Evolutionary conservation across 2,888 invertebrate species (phyloP).

Genomic region (Hirudinaria manillensis): DNA sequence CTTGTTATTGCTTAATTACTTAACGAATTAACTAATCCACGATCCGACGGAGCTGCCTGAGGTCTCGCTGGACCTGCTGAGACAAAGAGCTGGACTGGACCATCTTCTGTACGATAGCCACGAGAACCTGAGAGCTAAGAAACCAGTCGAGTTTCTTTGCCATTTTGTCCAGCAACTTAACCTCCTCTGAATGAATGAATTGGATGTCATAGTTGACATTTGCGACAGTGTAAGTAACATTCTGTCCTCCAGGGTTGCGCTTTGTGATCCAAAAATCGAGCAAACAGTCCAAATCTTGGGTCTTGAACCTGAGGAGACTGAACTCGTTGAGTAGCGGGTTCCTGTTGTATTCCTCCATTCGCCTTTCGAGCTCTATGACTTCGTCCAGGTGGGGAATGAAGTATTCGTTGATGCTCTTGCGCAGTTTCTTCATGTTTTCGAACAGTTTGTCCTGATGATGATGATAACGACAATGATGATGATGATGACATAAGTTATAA

Average conservation of each 20-base stretch:
- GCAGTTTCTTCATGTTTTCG: conserved; percentile 8
- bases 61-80: too few species aligned
- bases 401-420: background rate
- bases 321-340: too few species aligned
- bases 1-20: too few species aligned
- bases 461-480: background rate
- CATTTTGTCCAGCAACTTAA: background rate
- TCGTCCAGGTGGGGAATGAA: conserved; percentile 5
- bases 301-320: background rate
- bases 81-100: too few species aligned
- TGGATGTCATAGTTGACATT: background rate
- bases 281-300: background rate
- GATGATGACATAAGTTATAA: too few species aligned
- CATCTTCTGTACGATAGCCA: background rate
- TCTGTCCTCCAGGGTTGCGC: background rate
- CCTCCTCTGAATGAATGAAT: background rate
- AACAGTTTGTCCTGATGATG: conserved; percentile 12
- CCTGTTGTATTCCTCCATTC: too few species aligned
- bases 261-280: conserved; percentile 15
- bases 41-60: too few species aligned
- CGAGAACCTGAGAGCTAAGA: background rate
- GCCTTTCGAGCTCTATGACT: background rate
- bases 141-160: conserved; percentile 15
- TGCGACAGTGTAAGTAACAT: background rate
- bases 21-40: too few species aligned